A percentile compares a stretch with the other conserved stretches of the same genome.
Evolutionary conservation across 2,888 invertebrate genomes (phyloP).

Genomic region (Brenthis daphne): DNA sequence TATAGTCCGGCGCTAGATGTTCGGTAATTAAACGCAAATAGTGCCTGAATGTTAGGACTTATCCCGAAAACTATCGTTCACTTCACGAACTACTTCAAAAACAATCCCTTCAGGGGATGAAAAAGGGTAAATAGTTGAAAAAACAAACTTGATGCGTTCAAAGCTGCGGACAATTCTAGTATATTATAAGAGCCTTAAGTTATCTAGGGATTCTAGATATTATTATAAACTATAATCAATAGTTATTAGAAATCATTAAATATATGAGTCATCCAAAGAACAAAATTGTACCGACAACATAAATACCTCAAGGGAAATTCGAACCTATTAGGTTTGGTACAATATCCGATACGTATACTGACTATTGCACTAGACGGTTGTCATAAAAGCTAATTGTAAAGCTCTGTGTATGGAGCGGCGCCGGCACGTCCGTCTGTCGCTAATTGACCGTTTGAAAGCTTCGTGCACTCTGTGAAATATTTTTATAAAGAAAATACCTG

Average conservation of each 20-base stretch:
- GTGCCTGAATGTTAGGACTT: too few relatives aligned
- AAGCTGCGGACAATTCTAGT: too few relatives aligned
- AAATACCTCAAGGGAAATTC: not conserved
- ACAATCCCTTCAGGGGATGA: too few relatives aligned
- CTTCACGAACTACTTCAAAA: too few relatives aligned
- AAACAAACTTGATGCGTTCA: too few relatives aligned
- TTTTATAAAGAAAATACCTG: not conserved
- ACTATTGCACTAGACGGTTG: not conserved
- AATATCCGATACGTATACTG: not conserved
- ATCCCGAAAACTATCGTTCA: too few relatives aligned
- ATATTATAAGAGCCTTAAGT: too few relatives aligned
- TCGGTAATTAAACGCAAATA: slow-evolving; percentile 1
- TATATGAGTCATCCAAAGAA: too few relatives aligned
- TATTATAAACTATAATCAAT: too few relatives aligned
- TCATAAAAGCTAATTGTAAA: slow-evolving; percentile 2
- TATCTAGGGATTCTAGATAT: too few relatives aligned
- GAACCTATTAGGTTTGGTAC: not conserved
- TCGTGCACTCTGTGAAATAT: slow-evolving; percentile 11
- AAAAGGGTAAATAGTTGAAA: too few relatives aligned
- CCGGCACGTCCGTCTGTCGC: slow-evolving; percentile 16
- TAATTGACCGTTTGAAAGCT: slow-evolving; percentile 18
- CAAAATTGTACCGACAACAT: not conserved
- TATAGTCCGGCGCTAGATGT: not conserved
- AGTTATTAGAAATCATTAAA: too few relatives aligned
- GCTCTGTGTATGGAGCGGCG: slow-evolving; percentile 7